Conservation (phyloP, 2,797 vertebrate species). For the Petrocephalus schoutedeni region DNA sequence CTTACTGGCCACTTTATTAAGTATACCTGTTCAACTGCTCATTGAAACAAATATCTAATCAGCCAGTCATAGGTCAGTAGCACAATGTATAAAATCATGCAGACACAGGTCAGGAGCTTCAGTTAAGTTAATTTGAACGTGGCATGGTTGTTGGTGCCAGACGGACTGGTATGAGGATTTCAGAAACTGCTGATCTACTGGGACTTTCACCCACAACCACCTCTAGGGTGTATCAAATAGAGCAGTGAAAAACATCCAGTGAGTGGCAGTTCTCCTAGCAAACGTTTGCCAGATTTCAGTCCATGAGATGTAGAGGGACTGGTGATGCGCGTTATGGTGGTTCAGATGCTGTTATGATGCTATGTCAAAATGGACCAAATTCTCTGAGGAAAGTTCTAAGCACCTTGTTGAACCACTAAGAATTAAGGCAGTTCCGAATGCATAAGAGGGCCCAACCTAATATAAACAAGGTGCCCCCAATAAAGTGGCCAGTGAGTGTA, state of each 20-base stretch:
- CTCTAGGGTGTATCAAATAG: background rate
- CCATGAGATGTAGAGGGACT: background rate
- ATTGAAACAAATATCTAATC: background rate
- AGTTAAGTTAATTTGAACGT: background rate
- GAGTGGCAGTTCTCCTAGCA: background rate
- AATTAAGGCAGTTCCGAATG: no score
- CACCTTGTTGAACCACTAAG: background rate
- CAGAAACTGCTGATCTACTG: background rate
- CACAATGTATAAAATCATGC: background rate
- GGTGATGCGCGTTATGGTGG: background rate
- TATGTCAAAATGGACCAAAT: background rate
- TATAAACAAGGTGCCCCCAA: background rate
- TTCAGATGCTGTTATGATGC: background rate
- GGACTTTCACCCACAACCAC: background rate
- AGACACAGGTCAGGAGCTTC: background rate
- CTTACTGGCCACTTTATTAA: background rate
- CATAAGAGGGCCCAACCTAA: background rate
- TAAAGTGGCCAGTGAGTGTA: background rate
- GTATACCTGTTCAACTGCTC: background rate
- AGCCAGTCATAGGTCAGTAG: background rate
- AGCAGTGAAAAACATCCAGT: background rate
- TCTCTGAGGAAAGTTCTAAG: background rate
- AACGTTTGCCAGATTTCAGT: background rate
- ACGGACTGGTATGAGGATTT: background rate
- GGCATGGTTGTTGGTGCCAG: background rate